Base-by-base conservation (phyloP, 2,113 vertebrate species). In the Pituophis catenifer region DNA sequence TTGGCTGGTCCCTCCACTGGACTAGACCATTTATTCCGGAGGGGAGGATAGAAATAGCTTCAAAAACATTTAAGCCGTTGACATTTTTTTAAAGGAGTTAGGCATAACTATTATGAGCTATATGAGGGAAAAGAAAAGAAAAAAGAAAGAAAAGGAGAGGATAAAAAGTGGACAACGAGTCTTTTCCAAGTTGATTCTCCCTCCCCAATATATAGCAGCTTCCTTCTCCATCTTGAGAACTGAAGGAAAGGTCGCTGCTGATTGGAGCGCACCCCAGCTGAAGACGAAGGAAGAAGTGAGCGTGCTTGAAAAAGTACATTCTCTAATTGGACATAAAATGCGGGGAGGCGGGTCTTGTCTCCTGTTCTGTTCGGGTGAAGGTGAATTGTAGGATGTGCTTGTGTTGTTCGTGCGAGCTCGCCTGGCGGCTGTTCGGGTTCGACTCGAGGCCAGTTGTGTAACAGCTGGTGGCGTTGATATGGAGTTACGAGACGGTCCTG, bases 321-420 rank as follows among this genome's bases (percentile, higher is more conserved):
- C 57, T 92, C n/a, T 70, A 53, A 97, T 97, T 97, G 97, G 97
- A 1, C 89, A 55, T 58, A n/a, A 10, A 55, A 86, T 29, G 53
- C 8, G 75, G 44, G 75, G 10, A 29, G 93, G 65, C 44, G 87
- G 29, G 93, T 48, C 10, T 10, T 12, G 95, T 93, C 81, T 17
- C 65, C 75, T 2, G 23, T 89, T 52, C 94, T 65, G 93, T 95
- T 91, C 89, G 92, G 93, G 88, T 97, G 97, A 98, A 97, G 97
- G 97, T 97, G 97, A 98, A 87, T 95, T 97, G 97, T 97, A 97
- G 98, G 97, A 96, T 97, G 96, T 89, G 89, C 90, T 95, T 93
- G 44, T 86, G 57, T 59, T 86, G 57, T 59, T 38, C 53, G 29
- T 0, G 15, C 24, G 0, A 19, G 57, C 2, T 59, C 54, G 13